These are phyloP conservation scores for Discoglossus pictus DNA, from an alignment of 2,797 vertebrate species.

Conservation along the genomic window DNA sequence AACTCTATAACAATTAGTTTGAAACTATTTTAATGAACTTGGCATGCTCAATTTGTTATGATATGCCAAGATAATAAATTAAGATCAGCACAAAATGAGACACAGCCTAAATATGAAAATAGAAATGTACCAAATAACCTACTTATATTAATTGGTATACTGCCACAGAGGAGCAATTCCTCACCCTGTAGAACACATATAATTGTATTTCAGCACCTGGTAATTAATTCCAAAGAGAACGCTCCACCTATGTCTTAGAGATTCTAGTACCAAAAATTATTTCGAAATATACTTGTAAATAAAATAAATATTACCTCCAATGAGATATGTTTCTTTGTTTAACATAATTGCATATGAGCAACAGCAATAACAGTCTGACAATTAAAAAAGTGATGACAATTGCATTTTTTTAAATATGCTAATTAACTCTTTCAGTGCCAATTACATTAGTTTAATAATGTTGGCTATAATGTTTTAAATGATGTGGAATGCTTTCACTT, in stretches of 20 bases:
- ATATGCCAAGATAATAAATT: slow-evolving; percentile 23
- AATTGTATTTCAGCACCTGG: slow-evolving; percentile 24
- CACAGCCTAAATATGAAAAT: slow-evolving; percentile 17
- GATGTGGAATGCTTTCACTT: too few relatives aligned
- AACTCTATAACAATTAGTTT: slow-evolving; percentile 31
- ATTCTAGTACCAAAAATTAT: slow-evolving; percentile 20
- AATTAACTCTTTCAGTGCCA: too few relatives aligned
- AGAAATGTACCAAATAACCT: slow-evolving; percentile 22
- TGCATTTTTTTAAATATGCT: too few relatives aligned
- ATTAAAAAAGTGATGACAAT: too few relatives aligned
- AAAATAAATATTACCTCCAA: background rate
- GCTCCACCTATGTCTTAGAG: slow-evolving; percentile 18
- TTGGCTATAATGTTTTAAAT: too few relatives aligned
- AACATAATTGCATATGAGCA: too few relatives aligned
- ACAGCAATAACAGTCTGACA: too few relatives aligned
- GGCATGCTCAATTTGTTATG: slow-evolving; percentile 11
- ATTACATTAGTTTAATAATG: too few relatives aligned
- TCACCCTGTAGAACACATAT: slow-evolving; percentile 17
- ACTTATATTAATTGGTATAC: slow-evolving; percentile 30
- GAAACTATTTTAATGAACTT: slow-evolving; percentile 31
- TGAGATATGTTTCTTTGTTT: background rate
- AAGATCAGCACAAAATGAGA: slow-evolving; percentile 26
- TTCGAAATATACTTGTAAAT: slow-evolving; percentile 9
- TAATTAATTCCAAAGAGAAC: slow-evolving; percentile 36
- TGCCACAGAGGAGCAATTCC: slow-evolving; percentile 23